Evolutionary conservation across 2,113 vertebrate genomes (phyloP).

Genomic region (Megalops atlanticus): DNA sequence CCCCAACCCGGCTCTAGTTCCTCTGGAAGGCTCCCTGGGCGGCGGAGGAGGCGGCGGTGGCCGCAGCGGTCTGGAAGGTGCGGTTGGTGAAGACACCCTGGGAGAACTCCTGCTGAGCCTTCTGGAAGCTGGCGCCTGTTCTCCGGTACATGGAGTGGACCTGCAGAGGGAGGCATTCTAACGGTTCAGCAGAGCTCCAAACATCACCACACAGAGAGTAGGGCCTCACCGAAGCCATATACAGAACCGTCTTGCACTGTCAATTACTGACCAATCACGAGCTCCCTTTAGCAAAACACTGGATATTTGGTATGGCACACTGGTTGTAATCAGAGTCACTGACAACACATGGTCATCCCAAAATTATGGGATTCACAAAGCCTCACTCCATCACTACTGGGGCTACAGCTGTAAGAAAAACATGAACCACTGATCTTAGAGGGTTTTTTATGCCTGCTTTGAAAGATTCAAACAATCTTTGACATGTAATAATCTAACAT

Average conservation of each 20-base stretch:
- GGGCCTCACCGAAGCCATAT: background rate
- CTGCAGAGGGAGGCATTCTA: slow-evolving; percentile 56
- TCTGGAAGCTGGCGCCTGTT: slow-evolving; percentile 90
- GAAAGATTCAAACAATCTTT: too few relatives aligned
- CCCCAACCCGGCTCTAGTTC: slow-evolving; percentile 72
- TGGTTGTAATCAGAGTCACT: too few relatives aligned
- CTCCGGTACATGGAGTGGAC: slow-evolving; percentile 89
- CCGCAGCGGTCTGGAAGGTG: slow-evolving; percentile 77
- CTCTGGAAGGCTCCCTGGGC: slow-evolving; percentile 77
- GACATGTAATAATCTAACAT: too few relatives aligned
- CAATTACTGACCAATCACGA: too few relatives aligned
- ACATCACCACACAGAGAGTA: background rate
- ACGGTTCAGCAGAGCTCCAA: background rate
- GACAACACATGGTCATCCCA: too few relatives aligned
- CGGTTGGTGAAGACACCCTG: slow-evolving; percentile 84
- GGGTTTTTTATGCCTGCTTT: too few relatives aligned
- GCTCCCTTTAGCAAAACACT: too few relatives aligned
- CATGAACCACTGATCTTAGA: too few relatives aligned
- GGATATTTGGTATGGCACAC: too few relatives aligned
- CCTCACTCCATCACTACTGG: too few relatives aligned
- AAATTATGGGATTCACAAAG: too few relatives aligned
- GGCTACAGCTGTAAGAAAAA: too few relatives aligned
- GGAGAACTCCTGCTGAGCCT: slow-evolving; percentile 94
- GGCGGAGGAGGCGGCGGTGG: slow-evolving; percentile 75
- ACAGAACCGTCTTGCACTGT: background rate